Evolutionary conservation across 2,888 invertebrate genomes (phyloP), one percentile per base, ranked within the genome.

Genomic region (Cheilosia impressa): DNA sequence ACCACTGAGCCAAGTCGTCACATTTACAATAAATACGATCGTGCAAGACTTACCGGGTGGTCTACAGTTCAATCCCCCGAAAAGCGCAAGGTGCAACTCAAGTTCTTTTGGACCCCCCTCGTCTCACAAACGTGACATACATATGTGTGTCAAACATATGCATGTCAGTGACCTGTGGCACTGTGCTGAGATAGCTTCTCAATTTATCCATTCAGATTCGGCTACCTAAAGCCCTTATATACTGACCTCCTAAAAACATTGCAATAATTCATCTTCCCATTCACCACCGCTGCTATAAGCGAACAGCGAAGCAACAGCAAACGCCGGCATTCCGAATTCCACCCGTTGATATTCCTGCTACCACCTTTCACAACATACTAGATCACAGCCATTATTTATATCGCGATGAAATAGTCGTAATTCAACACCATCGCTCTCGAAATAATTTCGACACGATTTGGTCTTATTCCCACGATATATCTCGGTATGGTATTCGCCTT

Each of bases 381-480:
- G 83, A 83, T 78, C 83, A 83, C 65, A 22, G 55, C 84, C 79
- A 84, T 84, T 84, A 84, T 84, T 84, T 84, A 85, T 80, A 80
- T 80, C 85, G 75, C 85, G 85, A 76, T 85, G 80, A 80, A 85
- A 85, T 85, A 80, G 66, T 85, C 85, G 80, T 85, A 76, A 85
- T 85, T 85, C 85, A 85, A 80, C 79, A 80, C 85, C 80, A 80
- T 80, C 80, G 72, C 85, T 85, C 80, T 80, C 80, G 66, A 85
- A 80, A 85, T 77, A 80, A 80, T 85, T 85, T 85, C 76, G 80
- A 85, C 85, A 85, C 85, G 85, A 85, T 80, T 85, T 85, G 85
- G 85, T 85, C 85, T 80, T 85, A 85, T 85, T 85, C 85, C 85
- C 85, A 85, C 85, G 85, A 85, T 85, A 85, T 76, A 85, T 80